A percentile compares a stretch with the other conserved stretches of the same genome.
Evolutionary conservation across 2,113 vertebrate species (phyloP).

Genomic region (Anguilla rostrata): DNA sequence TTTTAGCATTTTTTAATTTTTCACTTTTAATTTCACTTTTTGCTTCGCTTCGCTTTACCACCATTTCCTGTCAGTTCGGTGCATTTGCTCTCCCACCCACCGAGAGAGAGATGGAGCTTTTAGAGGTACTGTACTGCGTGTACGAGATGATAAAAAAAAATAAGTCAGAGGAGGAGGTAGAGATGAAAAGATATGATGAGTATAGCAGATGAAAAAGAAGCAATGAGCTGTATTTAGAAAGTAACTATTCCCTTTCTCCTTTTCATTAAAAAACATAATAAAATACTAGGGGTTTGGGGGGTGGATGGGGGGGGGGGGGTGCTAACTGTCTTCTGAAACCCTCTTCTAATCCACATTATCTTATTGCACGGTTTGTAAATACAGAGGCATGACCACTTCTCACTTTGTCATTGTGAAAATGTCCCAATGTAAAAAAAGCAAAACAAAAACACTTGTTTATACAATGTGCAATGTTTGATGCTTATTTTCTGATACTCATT

Average conservation of each 20-base stretch:
- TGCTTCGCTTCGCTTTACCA: too few relatives aligned
- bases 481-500: too few relatives aligned
- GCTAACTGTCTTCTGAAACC: constrained; percentile 19
- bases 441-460: too few relatives aligned
- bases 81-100: constrained; percentile 24
- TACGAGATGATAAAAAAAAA: constrained; percentile 23
- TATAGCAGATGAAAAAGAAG: constrained; percentile 62
- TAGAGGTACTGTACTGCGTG: constrained; percentile 8
- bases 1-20: too few relatives aligned
- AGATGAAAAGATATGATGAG: constrained; percentile 50
- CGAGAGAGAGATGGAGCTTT: constrained; percentile 15
- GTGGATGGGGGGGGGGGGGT: constrained; percentile 49
- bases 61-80: neutral
- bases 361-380: neutral
- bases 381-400: neutral
- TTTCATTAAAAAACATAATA: constrained; percentile 68
- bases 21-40: too few relatives aligned
- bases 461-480: too few relatives aligned
- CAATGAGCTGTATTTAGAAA: constrained; percentile 62
- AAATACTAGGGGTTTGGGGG: too few relatives aligned
- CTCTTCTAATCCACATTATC: neutral
- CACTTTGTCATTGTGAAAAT: neutral
- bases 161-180: neutral
- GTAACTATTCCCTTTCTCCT: constrained; percentile 63
- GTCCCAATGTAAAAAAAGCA: too few relatives aligned